Evolutionary conservation across 2,113 vertebrate genomes (phyloP).

Genomic region (Suricata suricatta): DNA sequence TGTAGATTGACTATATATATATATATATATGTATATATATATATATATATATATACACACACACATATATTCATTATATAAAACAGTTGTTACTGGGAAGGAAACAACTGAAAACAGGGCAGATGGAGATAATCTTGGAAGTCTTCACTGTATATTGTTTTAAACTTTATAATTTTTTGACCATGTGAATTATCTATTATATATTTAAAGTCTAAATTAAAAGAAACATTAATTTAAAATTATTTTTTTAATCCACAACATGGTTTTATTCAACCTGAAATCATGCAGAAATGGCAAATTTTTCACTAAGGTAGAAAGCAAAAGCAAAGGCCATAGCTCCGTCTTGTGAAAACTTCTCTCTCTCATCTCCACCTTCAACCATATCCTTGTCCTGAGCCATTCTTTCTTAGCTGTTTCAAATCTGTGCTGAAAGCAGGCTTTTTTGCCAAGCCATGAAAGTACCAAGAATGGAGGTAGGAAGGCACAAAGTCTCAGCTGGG

Average conservation of each 20-base stretch:
- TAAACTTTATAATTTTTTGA: not conserved
- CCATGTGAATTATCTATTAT: not conserved
- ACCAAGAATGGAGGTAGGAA: not conserved
- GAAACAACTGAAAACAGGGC: not conserved
- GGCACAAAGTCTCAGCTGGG: not conserved
- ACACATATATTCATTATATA: not conserved
- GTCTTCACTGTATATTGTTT: not conserved
- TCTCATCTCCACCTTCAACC: not conserved
- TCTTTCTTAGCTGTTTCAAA: not conserved
- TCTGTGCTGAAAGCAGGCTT: not conserved
- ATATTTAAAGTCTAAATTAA: conserved; percentile 1
- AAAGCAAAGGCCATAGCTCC: not conserved
- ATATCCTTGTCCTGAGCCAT: not conserved
- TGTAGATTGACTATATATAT: not conserved
- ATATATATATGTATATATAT: no score
- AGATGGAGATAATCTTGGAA: not conserved
- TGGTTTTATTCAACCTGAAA: not conserved
- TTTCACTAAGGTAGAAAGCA: not conserved
- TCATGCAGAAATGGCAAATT: not conserved
- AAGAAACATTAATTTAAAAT: not conserved
- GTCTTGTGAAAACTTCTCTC: not conserved
- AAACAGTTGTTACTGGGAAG: not conserved
- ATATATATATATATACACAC: no score
- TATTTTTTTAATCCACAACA: not conserved
- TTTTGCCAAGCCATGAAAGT: not conserved